Conservation (phyloP, 2,888 invertebrate species). For the Conomelus anceps region DNA sequence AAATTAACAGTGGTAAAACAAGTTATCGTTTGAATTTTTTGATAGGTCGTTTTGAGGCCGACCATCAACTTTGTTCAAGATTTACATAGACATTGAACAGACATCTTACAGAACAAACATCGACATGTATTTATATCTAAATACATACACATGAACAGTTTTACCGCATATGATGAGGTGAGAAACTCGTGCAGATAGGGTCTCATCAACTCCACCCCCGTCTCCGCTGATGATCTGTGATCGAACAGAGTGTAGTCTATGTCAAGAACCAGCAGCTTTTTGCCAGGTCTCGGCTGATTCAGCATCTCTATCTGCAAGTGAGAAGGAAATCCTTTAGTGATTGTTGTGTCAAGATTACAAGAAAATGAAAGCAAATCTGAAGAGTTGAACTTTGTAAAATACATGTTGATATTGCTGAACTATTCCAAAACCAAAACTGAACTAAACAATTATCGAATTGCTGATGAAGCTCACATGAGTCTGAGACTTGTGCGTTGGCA, state of each 20-base stretch:
- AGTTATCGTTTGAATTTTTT: too few species aligned
- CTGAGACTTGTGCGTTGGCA: too few species aligned
- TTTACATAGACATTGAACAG: background rate
- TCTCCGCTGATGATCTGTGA: conserved; percentile 87
- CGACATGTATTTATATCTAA: background rate
- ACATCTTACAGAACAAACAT: background rate
- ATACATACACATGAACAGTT: conserved; percentile 1
- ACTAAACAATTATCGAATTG: too few species aligned
- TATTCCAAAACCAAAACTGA: too few species aligned
- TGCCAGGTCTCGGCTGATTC: conserved; percentile 74
- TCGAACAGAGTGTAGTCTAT: conserved; percentile 96
- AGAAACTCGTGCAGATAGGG: conserved; percentile 93
- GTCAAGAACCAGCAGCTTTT: conserved; percentile 86
- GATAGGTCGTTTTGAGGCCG: too few species aligned
- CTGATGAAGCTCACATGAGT: too few species aligned
- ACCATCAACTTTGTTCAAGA: background rate
- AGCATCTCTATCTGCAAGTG: conserved; percentile 55
- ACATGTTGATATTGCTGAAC: too few species aligned
- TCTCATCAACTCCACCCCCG: conserved; percentile 82
- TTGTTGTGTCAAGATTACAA: too few species aligned
- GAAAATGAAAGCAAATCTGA: too few species aligned
- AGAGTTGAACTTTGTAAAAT: too few species aligned
- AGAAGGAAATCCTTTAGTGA: too few species aligned
- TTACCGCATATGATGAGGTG: conserved; percentile 65
- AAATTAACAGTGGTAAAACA: too few species aligned